phyloP scores from a whole-genome alignment of 2,888 invertebrate species.

The Keiferia lycopersicella region DNA sequence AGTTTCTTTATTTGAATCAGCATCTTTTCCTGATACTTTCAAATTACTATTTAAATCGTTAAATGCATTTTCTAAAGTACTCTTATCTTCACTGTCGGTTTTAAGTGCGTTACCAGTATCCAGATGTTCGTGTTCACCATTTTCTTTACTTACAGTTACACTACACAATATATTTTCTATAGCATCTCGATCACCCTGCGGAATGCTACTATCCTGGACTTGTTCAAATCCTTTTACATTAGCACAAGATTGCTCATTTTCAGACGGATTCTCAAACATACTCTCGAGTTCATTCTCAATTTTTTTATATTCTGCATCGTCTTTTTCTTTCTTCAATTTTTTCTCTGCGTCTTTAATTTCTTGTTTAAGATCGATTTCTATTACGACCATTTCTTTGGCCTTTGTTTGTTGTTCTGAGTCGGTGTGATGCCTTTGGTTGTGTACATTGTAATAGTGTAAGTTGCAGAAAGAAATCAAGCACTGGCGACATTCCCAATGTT shows the following conservation, averaged over 20 bases:
- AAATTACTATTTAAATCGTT: not conserved
- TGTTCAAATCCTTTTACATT: not conserved
- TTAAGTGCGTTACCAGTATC: not conserved
- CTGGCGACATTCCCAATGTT: not conserved
- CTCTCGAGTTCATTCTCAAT: constrained; percentile 23
- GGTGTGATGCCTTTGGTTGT: not conserved
- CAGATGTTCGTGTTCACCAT: not conserved
- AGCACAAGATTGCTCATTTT: not conserved
- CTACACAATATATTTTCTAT: constrained; percentile 1
- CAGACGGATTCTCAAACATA: constrained; percentile 21
- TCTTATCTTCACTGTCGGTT: not conserved
- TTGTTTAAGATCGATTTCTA: constrained; percentile 9
- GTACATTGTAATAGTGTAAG: not conserved
- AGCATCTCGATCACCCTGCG: not conserved
- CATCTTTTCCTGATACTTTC: not conserved
- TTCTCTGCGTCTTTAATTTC: not conserved
- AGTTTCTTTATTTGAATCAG: not conserved
- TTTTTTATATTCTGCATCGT: constrained; percentile 7
- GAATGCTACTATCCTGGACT: not conserved
- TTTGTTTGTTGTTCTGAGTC: not conserved
- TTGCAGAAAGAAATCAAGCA: not conserved
- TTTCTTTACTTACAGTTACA: not conserved
- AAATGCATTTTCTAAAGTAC: not conserved
- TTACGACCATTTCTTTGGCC: not conserved
- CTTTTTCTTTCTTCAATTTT: not conserved